Conservation (phyloP, 1,140 invertebrate species). For the Paraescarpia echinospica region DNA sequence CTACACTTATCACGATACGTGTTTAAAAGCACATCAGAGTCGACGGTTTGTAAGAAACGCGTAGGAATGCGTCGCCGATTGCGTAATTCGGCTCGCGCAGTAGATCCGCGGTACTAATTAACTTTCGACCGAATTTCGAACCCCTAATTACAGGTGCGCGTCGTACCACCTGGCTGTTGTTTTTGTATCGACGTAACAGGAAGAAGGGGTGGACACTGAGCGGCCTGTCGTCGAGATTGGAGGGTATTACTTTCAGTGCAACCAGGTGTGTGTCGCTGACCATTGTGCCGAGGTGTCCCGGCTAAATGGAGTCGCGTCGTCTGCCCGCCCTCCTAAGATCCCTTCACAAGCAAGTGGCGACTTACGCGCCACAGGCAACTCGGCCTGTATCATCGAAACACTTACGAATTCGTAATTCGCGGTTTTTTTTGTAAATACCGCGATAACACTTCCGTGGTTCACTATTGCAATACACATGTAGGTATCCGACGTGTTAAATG, state of each 20-base stretch:
- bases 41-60: background rate
- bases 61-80: background rate
- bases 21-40: conserved; percentile 5
- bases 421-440: too few species aligned
- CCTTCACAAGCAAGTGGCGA: background rate
- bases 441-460: too few species aligned
- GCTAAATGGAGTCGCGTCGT: background rate
- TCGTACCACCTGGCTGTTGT: background rate
- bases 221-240: background rate
- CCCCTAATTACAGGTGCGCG: background rate
- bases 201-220: background rate
- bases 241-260: background rate
- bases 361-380: too few species aligned
- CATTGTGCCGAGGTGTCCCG: background rate
- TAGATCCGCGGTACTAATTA: background rate
- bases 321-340: background rate
- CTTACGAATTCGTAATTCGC: too few species aligned
- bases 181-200: background rate
- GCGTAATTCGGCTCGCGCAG: background rate
- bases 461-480: too few species aligned
- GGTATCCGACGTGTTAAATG: too few species aligned
- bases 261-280: background rate
- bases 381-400: too few species aligned
- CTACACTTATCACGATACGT: background rate
- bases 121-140: background rate